Conservation (phyloP, 2,888 invertebrate genomes). For the Stictocephala bisonia region DNA sequence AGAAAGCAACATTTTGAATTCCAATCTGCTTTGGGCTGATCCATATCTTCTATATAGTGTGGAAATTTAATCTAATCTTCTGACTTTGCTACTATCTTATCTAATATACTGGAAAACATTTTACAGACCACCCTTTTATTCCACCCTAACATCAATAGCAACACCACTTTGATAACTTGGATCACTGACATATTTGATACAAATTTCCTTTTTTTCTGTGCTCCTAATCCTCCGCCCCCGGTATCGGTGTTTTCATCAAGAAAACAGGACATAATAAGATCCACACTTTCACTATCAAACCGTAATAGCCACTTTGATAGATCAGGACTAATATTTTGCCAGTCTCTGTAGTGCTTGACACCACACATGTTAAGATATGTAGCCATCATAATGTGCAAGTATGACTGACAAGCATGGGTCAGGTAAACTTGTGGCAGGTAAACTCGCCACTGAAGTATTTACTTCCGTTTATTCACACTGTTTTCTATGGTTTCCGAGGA, state of each 20-base stretch:
- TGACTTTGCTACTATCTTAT: constrained; percentile 33
- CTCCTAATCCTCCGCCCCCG: constrained; percentile 24
- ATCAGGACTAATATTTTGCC: constrained; percentile 25
- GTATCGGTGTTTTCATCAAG: constrained; percentile 19
- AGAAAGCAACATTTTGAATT: constrained; percentile 19
- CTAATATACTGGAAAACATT: constrained; percentile 22
- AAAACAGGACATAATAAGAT: constrained; percentile 17
- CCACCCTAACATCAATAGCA: constrained; percentile 26
- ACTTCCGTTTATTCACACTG: too few species aligned
- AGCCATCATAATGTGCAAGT: constrained; percentile 3
- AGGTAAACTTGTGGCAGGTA: constrained; percentile 9
- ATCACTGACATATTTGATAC: constrained; percentile 27
- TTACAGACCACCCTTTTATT: constrained; percentile 23
- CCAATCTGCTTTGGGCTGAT: constrained; percentile 23
- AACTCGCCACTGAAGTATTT: background rate
- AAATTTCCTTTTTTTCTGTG: constrained; percentile 34
- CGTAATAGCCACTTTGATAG: constrained; percentile 20
- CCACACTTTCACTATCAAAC: constrained; percentile 11
- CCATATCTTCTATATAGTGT: constrained; percentile 36
- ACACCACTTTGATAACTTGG: constrained; percentile 40
- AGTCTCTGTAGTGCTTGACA: constrained; percentile 19
- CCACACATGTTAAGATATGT: constrained; percentile 12
- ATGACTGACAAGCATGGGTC: background rate
- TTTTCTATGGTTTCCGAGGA: too few species aligned
- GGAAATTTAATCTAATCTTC: constrained; percentile 31